Evolutionary conservation across 1,140 invertebrate species (phyloP), one percentile per base, ranked within the genome.

Genomic region (Nilaparvata lugens): DNA sequence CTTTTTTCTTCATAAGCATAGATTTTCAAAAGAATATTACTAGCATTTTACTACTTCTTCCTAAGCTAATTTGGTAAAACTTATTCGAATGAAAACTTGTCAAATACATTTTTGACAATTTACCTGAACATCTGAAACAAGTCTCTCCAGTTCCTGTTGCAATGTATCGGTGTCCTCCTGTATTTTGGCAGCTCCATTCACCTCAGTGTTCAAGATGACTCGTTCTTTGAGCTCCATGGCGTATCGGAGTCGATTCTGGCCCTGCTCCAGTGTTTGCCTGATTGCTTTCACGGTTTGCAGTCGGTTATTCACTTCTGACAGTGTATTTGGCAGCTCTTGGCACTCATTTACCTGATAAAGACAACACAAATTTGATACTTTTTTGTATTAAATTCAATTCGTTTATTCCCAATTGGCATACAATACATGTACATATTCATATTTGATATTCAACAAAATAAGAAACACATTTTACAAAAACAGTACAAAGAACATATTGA

Each of bases 141-240:
- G 71, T 67, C 88, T 91, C 61, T 95, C 91, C 70, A 95, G 93
- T 69, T 95, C 91, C 66, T 83, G 79, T 71, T 92, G 90, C 4
- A 97, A 72, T 65, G 85, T 88, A 65, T 93, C 90, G 0, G 89
- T 93, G 66, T 93, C 89, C 70, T 95, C 91, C 71, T 94, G 84
- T 55, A 95, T 93, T 71, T 91, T 92, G 0, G 81, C 80, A 1
- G 86, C 88, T 1, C 93, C 92, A 62, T 81, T 81, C 63, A 89
- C 85, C 74, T 95, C 91, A 0, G 92, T 95, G 68, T 93, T 94
- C 78, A 93, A 85, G 4, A 93, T 90, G 0, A 95, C 91, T 69
- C 88, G 88, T 72, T 95, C 92, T 72, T 94, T 95, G 0, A 95
- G 74, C 68, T 95, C 93, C n/a, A 92, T 71, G 38, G 89, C 83